These are phyloP conservation scores for Macaca fascicularis DNA, from an alignment of 2,113 vertebrate genomes.

Conservation along the genomic window T2T-MFA8v1.1 NC_088387.1:116841501-116842000, in stretches of 20 bases:
- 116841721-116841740: neutral
- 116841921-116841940: neutral
- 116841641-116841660: neutral
- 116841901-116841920: accelerated
- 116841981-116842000: no score
- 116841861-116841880: no score
- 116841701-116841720: neutral
- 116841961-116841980: neutral
- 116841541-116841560: neutral
- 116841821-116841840: neutral
- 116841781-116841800: neutral
- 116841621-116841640: neutral
- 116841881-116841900: neutral
- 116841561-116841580: neutral
- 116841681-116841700: neutral
- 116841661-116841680: neutral
- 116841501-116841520: neutral
- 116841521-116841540: neutral
- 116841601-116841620: neutral
- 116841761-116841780: neutral
- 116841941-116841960: neutral
- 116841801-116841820: no score
- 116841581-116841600: neutral
- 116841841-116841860: neutral
- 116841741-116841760: neutral